Evolutionary conservation across 1,140 invertebrate species (phyloP).

Genomic region (Drosophila kohkoa): DNA sequence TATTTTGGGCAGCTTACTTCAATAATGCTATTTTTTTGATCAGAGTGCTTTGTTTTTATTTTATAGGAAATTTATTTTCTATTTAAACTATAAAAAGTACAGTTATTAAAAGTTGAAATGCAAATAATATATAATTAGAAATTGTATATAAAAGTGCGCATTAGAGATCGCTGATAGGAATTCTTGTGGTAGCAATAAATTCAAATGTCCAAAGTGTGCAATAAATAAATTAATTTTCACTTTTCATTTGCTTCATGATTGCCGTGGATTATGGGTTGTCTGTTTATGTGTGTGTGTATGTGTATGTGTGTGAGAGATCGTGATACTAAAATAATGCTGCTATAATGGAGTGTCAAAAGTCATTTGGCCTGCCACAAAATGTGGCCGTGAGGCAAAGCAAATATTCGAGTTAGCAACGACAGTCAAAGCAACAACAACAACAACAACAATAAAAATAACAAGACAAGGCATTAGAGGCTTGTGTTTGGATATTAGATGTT

Average conservation of each 20-base stretch:
- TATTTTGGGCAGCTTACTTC: too few species aligned
- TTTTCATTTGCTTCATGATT: background rate
- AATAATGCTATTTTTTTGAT: too few species aligned
- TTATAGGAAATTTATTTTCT: too few species aligned
- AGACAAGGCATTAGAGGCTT: background rate
- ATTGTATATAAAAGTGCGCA: too few species aligned
- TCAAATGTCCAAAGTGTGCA: background rate
- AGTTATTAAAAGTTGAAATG: too few species aligned
- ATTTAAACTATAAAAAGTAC: too few species aligned
- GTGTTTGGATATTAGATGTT: conserved; percentile 1
- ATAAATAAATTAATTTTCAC: conserved; percentile 4
- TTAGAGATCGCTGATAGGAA: too few species aligned
- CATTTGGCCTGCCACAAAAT: conserved; percentile 18
- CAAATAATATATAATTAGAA: too few species aligned
- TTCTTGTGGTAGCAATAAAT: background rate
- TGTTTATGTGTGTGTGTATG: too few species aligned
- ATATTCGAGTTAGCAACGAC: conserved; percentile 1
- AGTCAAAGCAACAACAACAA: background rate
- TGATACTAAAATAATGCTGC: conserved; percentile 16
- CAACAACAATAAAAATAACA: too few species aligned
- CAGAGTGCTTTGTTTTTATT: too few species aligned
- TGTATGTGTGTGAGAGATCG: background rate
- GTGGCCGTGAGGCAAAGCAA: background rate
- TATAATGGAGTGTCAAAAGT: conserved; percentile 39
- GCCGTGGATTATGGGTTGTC: background rate